Conservation (phyloP, 2,888 invertebrate species). For the Thecophora atra region DNA sequence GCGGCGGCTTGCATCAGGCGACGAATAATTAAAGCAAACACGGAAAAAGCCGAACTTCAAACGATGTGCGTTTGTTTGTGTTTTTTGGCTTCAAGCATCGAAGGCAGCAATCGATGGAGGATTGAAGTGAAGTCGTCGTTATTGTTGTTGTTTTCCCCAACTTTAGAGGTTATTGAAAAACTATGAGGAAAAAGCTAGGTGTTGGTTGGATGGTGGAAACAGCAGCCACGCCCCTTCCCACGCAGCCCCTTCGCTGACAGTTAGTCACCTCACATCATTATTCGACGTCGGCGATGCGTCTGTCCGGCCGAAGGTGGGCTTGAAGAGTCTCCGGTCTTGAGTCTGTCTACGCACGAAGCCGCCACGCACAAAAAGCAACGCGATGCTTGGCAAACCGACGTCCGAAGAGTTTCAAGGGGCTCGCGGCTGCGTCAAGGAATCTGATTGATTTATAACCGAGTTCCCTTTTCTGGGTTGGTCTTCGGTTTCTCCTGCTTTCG, state of each 20-base stretch:
- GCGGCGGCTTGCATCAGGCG: background rate
- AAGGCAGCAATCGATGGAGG: too few relatives aligned
- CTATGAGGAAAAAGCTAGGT: background rate
- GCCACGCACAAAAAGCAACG: background rate
- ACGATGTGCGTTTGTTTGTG: background rate
- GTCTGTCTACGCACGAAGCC: background rate
- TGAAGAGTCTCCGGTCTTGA: background rate
- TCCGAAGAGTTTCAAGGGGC: slow-evolving; percentile 7
- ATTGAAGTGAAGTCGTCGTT: background rate
- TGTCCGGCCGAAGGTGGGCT: background rate
- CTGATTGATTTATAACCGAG: slow-evolving; percentile 61
- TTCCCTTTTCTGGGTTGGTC: slow-evolving; percentile 21
- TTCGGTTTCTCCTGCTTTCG: slow-evolving; percentile 1
- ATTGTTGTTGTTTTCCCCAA: too few relatives aligned
- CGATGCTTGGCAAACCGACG: background rate
- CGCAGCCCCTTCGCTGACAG: slow-evolving; percentile 16
- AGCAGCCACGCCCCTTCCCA: background rate
- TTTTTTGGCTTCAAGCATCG: too few relatives aligned
- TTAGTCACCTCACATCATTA: slow-evolving; percentile 3
- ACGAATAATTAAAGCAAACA: background rate
- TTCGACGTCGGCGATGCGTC: background rate
- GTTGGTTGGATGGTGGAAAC: background rate
- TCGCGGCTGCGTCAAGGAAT: slow-evolving; percentile 51
- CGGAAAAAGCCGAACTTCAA: background rate
- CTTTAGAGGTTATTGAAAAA: slow-evolving; percentile 4